A percentile compares a stretch with the other conserved stretches of the same genome.
These are phyloP conservation scores for Rhagonycha lutea DNA, from an alignment of 2,888 invertebrate genomes.

Conservation along the genomic window DNA sequence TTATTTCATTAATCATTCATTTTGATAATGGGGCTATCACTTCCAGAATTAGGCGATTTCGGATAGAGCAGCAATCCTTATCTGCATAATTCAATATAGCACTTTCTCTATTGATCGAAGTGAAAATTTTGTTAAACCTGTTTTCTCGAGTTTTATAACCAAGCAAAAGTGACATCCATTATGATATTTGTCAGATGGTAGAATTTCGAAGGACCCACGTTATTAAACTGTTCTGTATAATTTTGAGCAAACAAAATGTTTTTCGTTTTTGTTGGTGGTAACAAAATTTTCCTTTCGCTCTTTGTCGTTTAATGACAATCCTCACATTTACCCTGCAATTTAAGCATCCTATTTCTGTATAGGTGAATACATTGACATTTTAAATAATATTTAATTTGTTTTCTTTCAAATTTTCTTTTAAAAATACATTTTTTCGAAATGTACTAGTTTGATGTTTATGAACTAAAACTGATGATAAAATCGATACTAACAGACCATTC, in stretches of 20 bases:
- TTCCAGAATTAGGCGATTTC: background rate
- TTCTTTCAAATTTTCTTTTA: no score
- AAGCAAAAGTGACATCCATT: background rate
- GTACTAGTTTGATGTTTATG: background rate
- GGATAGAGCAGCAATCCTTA: background rate
- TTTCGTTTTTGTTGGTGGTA: no score
- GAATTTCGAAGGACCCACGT: background rate
- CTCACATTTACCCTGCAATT: background rate
- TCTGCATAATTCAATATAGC: background rate
- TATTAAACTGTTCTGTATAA: background rate
- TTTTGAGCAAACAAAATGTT: no score
- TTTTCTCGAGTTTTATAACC: background rate
- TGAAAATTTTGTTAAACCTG: background rate
- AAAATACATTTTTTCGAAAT: no score
- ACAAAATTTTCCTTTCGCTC: background rate
- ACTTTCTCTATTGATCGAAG: background rate
- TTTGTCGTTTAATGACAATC: background rate
- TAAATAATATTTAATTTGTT: no score
- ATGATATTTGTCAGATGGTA: background rate
- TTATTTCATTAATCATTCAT: background rate
- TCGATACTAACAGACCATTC: background rate
- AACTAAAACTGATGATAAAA: background rate
- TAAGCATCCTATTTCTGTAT: background rate
- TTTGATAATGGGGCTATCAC: background rate
- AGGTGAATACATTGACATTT: no score